These are phyloP conservation scores for Mimas tiliae DNA, from an alignment of 2,888 invertebrate genomes.

Conservation along the genomic window DNA sequence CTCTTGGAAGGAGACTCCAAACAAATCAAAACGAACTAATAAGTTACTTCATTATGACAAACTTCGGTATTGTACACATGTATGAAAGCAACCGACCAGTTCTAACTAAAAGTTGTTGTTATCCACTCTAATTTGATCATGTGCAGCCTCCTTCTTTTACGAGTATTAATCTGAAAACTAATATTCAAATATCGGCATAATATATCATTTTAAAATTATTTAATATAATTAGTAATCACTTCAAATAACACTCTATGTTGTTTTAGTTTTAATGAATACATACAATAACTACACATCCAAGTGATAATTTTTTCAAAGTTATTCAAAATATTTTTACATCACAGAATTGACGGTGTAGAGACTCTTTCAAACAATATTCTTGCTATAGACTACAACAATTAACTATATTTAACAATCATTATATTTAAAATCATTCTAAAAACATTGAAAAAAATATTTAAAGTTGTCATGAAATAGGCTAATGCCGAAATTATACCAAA, in stretches of 20 bases:
- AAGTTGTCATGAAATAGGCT: not conserved
- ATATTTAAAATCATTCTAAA: conserved; percentile 24
- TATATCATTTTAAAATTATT: conserved; percentile 34
- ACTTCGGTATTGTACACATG: not conserved
- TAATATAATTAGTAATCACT: conserved; percentile 41
- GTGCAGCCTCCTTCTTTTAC: conserved; percentile 1
- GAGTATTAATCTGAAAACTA: not conserved
- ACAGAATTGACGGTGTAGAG: conserved; percentile 84
- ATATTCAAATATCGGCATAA: conserved; percentile 3
- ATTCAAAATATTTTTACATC: conserved; percentile 74
- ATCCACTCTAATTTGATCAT: not conserved
- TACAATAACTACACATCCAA: conserved; percentile 64
- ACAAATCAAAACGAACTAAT: not conserved
- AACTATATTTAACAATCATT: conserved; percentile 42
- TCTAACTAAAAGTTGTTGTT: not conserved
- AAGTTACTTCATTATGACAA: not conserved
- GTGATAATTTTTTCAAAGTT: conserved; percentile 60
- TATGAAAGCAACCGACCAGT: not conserved
- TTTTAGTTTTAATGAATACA: conserved; percentile 39
- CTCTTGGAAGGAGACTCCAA: not conserved
- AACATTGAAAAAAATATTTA: conserved; percentile 7
- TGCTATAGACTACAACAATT: conserved; percentile 60
- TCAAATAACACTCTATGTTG: conserved; percentile 42
- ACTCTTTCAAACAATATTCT: conserved; percentile 65
- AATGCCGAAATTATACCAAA: not conserved